Evolutionary conservation across 2,113 vertebrate species (phyloP).

Genomic region (Riparia riparia): DNA sequence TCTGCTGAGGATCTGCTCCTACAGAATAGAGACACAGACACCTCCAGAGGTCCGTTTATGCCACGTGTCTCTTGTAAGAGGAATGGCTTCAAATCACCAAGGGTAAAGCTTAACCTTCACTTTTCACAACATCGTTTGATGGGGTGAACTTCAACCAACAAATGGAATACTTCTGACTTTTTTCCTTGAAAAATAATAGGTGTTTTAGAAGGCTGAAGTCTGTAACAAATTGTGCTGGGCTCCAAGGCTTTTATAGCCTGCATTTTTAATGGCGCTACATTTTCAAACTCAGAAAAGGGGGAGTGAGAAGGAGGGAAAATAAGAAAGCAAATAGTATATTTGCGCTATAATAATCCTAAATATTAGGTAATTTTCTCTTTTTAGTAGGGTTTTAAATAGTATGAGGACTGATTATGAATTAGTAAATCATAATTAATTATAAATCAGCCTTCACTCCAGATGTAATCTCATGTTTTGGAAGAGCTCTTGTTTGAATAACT

Average conservation of each 20-base stretch:
- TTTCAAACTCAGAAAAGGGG: not conserved
- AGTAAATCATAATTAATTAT: not conserved
- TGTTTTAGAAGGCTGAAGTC: not conserved
- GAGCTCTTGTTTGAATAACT: not conserved
- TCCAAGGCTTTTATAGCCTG: not conserved
- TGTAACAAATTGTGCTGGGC: not conserved
- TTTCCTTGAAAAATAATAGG: not conserved
- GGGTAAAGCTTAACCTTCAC: not conserved
- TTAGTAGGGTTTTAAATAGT: not conserved
- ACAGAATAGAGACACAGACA: not conserved
- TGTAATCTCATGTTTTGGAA: not conserved
- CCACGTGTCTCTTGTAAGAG: fast-evolving
- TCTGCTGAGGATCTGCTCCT: not conserved
- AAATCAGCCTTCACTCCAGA: not conserved
- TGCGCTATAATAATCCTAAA: not conserved
- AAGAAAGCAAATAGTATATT: not conserved
- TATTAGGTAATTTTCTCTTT: not conserved
- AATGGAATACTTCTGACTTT: not conserved
- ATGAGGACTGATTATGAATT: not conserved
- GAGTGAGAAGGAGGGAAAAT: not conserved
- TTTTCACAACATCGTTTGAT: not conserved
- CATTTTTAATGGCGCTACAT: not conserved
- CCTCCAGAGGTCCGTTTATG: not conserved
- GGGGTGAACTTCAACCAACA: not conserved
- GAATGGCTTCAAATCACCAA: not conserved